phyloP scores from a whole-genome alignment of 1,140 invertebrate species.

The Drosophila albomicans region DNA sequence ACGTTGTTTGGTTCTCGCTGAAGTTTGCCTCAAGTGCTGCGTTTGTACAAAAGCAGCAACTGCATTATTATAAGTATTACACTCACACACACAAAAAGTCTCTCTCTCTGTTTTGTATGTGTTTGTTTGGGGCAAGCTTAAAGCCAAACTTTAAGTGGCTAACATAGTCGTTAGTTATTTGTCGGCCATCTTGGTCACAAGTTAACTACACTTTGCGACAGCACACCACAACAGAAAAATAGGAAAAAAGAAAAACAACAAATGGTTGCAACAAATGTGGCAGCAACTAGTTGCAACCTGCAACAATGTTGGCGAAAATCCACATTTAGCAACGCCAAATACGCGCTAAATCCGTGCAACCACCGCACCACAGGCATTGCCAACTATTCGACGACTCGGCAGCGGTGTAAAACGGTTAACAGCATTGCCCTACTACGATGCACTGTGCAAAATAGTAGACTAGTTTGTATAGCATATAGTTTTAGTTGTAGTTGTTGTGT shows the following conservation, averaged over 20 bases:
- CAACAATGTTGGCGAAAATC: constrained; percentile 27
- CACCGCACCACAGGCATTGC: constrained; percentile 23
- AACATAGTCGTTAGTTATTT: constrained; percentile 2
- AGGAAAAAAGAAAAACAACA: neutral
- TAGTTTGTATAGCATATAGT: too few relatives aligned
- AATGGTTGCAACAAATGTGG: constrained; percentile 10
- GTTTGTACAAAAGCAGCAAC: constrained; percentile 32
- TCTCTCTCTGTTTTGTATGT: neutral
- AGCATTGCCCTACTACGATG: neutral
- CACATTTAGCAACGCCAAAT: constrained; percentile 42
- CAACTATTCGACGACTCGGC: constrained; percentile 23
- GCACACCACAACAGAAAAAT: too few relatives aligned
- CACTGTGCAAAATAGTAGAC: constrained; percentile 3
- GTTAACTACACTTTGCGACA: constrained; percentile 19
- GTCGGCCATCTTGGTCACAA: constrained; percentile 15
- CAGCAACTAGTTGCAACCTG: constrained; percentile 28
- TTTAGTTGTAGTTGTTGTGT: too few relatives aligned
- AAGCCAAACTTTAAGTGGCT: constrained; percentile 58
- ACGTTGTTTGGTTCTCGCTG: constrained; percentile 45
- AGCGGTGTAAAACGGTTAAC: neutral
- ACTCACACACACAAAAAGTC: constrained; percentile 31
- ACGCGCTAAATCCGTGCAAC: constrained; percentile 30
- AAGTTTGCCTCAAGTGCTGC: constrained; percentile 59
- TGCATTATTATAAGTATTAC: constrained; percentile 43
- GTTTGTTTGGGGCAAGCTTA: constrained; percentile 33